Conservation (phyloP, 2,797 vertebrate species). For the Allobates femoralis region DNA sequence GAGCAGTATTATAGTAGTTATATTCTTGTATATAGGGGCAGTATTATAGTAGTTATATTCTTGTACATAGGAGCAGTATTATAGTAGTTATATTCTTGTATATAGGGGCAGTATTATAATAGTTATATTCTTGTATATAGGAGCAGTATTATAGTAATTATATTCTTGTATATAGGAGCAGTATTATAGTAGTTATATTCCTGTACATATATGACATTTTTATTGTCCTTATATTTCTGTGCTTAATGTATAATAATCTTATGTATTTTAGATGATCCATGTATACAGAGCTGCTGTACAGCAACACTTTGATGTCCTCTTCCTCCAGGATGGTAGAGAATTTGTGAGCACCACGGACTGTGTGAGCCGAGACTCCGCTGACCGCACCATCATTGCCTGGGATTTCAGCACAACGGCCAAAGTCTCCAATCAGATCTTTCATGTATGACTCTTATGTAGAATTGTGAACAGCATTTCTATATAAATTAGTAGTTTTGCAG, state of each 20-base stretch:
- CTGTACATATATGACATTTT: background rate
- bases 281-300: constrained; percentile 89
- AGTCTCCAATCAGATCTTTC: constrained; percentile 97
- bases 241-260: constrained; percentile 33
- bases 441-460: constrained; percentile 74
- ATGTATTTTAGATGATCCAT: constrained; percentile 79
- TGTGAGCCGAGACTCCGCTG: constrained; percentile 94
- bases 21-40: background rate
- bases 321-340: constrained; percentile 85
- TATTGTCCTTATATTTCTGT: constrained; percentile 2
- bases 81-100: background rate
- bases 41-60: constrained; percentile 9
- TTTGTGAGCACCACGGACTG: constrained; percentile 93
- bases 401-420: constrained; percentile 90
- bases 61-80: background rate
- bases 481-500: background rate
- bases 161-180: background rate
- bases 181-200: constrained; percentile 12
- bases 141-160: background rate
- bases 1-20: background rate
- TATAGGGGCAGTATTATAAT: background rate
- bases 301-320: constrained; percentile 92
- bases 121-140: background rate
- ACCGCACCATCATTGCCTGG: constrained; percentile 95
- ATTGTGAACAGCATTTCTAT: background rate